A percentile compares a stretch with the other conserved stretches of the same genome.
Conservation (phyloP, 2,888 invertebrate species). For the Catocala fraxini region DNA sequence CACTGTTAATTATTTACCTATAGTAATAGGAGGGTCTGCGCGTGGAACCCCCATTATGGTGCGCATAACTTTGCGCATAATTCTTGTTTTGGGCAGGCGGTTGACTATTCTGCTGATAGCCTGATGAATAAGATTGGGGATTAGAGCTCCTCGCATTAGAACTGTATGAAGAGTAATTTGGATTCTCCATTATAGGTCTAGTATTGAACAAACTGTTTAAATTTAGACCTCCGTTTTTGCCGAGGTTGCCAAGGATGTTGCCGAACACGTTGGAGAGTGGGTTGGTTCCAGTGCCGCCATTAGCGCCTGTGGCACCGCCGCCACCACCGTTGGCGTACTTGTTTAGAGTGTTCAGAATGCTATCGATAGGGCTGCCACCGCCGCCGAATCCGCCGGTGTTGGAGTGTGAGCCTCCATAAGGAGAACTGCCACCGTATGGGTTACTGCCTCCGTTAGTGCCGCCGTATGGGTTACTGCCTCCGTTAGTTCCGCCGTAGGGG, state of each 20-base stretch:
- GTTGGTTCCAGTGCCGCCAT: conserved; percentile 27
- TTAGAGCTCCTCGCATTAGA: conserved; percentile 78
- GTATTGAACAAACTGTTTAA: conserved; percentile 75
- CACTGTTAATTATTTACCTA: conserved; percentile 74
- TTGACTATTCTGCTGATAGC: conserved; percentile 69
- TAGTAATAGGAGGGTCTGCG: conserved; percentile 75
- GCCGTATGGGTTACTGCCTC: conserved; percentile 48
- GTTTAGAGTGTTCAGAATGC: conserved; percentile 65
- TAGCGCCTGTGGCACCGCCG: conserved; percentile 47
- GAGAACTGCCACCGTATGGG: conserved; percentile 50
- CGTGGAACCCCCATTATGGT: conserved; percentile 67
- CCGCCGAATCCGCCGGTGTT: conserved; percentile 50
- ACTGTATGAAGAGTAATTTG: conserved; percentile 75
- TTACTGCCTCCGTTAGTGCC: conserved; percentile 30
- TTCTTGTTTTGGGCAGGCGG: conserved; percentile 72
- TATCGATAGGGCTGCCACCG: conserved; percentile 63
- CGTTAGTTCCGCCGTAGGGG: conserved; percentile 60
- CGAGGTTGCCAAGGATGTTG: conserved; percentile 76
- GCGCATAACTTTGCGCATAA: conserved; percentile 70
- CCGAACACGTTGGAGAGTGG: conserved; percentile 56
- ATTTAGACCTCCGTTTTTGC: conserved; percentile 64
- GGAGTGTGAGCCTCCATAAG: conserved; percentile 48
- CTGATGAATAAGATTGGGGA: conserved; percentile 76
- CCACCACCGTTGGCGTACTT: conserved; percentile 66
- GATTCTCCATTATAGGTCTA: conserved; percentile 81